Percentiles rank a stretch among this genome's conserved stretches.
Conservation (phyloP, 2,113 vertebrate species). For the Beaufortia kweichowensis region DNA sequence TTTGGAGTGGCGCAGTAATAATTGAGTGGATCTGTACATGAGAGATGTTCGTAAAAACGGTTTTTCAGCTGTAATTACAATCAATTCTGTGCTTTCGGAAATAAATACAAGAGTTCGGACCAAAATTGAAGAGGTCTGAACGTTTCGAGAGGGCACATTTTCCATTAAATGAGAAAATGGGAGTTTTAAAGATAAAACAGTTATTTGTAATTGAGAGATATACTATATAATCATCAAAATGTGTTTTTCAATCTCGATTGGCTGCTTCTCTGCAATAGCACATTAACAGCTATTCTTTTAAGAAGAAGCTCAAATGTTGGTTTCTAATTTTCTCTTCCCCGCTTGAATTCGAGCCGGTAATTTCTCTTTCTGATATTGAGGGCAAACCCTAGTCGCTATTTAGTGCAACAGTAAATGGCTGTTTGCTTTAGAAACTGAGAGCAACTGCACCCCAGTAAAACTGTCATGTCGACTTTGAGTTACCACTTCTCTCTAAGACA, state of each 20-base stretch:
- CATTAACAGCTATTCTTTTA: conserved; percentile 35
- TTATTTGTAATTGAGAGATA: conserved; percentile 30
- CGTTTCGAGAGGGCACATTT: conserved; percentile 6
- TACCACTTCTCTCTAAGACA: conserved; percentile 50
- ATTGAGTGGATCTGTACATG: not conserved
- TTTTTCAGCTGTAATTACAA: conserved; percentile 18
- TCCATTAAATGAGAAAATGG: conserved; percentile 14
- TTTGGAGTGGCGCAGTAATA: not conserved
- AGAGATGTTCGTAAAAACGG: not conserved
- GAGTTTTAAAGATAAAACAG: conserved; percentile 31
- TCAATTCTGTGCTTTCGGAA: conserved; percentile 26
- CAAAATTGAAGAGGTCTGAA: not conserved
- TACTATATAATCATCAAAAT: conserved; percentile 24
- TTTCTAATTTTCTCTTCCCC: conserved; percentile 23
- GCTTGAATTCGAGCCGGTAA: not conserved
- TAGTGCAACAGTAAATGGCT: conserved; percentile 47
- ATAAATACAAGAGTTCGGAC: conserved; percentile 4
- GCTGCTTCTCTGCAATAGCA: not conserved
- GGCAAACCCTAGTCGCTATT: conserved; percentile 25
- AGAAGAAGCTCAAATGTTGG: conserved; percentile 22
- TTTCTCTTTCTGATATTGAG: conserved; percentile 29
- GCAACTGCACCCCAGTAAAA: conserved; percentile 55
- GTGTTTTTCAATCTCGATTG: conserved; percentile 24
- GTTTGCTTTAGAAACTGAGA: conserved; percentile 52
- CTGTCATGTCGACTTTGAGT: conserved; percentile 58